Percentiles rank a stretch among this genome's conserved stretches.
phyloP scores from a whole-genome alignment of 2,113 vertebrate species.

The Isichthys henryi region DNA sequence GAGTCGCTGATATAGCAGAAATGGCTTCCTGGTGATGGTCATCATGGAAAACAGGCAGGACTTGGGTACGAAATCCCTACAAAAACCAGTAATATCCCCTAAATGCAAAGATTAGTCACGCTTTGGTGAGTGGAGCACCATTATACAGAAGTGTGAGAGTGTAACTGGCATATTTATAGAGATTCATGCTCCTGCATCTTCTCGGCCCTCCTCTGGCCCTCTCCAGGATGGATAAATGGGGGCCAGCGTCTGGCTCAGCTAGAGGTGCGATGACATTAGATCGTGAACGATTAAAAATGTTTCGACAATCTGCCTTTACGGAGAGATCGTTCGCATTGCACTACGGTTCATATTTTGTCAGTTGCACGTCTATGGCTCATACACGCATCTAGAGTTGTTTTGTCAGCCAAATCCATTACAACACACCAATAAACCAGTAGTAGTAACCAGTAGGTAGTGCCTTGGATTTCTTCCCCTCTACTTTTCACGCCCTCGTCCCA shows the following conservation, averaged over 20 bases:
- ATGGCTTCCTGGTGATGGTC: neutral
- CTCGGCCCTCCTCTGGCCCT: neutral
- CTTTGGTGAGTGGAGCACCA: neutral
- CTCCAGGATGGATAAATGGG: neutral
- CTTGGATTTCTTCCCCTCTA: neutral
- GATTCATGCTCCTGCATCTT: neutral
- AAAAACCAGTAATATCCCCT: neutral
- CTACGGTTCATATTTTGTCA: neutral
- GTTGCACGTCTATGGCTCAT: neutral
- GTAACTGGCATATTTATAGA: neutral
- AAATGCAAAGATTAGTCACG: neutral
- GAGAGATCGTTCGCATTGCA: neutral
- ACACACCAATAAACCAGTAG: neutral
- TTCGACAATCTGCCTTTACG: neutral
- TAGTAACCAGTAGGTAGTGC: neutral
- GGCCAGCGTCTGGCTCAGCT: neutral
- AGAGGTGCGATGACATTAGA: neutral
- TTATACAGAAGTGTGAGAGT: neutral
- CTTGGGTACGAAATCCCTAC: neutral
- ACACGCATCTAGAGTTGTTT: neutral
- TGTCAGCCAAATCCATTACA: neutral
- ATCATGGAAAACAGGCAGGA: neutral
- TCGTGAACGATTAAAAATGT: neutral
- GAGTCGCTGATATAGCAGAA: neutral
- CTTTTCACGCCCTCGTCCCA: neutral